Percentiles rank a stretch among this genome's conserved stretches.
Conservation (phyloP, 2,888 invertebrate species). For the Clusia tigrina region DNA sequence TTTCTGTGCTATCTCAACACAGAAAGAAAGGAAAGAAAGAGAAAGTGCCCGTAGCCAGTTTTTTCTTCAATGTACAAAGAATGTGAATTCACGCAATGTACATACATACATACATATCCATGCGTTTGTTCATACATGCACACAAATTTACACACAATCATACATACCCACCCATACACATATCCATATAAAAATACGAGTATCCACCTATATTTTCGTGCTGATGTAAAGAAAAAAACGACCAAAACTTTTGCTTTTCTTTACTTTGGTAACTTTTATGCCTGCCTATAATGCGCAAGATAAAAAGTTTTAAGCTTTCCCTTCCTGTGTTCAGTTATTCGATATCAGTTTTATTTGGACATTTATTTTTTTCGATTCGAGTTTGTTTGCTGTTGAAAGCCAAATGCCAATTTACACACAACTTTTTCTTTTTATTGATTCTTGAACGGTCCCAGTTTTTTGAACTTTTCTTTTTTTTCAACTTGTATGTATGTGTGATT, state of each 20-base stretch:
- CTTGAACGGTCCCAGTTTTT: conserved; percentile 29
- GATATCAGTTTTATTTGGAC: conserved; percentile 13
- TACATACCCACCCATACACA: too few species aligned
- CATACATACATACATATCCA: too few species aligned
- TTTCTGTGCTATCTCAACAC: background rate
- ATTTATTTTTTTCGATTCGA: conserved; percentile 21
- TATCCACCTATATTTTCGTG: conserved; percentile 22
- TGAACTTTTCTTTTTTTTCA: conserved; percentile 7
- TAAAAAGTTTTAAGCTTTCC: conserved; percentile 51
- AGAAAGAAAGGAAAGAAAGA: conserved; percentile 50
- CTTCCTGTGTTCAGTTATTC: conserved; percentile 49
- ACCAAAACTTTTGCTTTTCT: conserved; percentile 61
- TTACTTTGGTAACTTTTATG: conserved; percentile 21
- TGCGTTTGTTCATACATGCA: too few species aligned
- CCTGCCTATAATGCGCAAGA: background rate
- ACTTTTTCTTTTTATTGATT: conserved; percentile 39
- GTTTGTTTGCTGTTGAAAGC: conserved; percentile 36
- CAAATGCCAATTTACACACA: conserved; percentile 30
- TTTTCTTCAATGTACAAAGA: too few species aligned
- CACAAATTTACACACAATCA: too few species aligned
- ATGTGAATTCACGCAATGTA: too few species aligned
- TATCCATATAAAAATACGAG: too few species aligned
- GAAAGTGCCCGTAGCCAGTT: conserved; percentile 58
- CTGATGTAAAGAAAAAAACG: too few species aligned
- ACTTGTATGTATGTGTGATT: too few species aligned